Percentiles rank a stretch among this genome's conserved stretches.
These are phyloP conservation scores for Sebastes itinus DNA, from an alignment of 2,797 vertebrate genomes.

Conservation along the genomic window DNA sequence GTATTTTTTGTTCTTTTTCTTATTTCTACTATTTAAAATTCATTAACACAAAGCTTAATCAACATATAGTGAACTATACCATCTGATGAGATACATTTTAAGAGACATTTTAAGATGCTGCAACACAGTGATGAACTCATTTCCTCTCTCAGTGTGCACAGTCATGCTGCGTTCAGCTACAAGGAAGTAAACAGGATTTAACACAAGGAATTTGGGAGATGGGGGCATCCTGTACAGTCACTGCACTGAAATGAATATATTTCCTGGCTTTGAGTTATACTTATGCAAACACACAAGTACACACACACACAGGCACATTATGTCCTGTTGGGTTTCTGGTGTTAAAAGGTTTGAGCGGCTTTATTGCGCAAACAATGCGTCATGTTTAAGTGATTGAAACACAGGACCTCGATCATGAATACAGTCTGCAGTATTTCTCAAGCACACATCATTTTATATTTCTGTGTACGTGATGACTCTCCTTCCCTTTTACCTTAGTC, in stretches of 20 bases:
- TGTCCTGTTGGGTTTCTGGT: neutral
- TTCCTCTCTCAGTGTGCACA: neutral
- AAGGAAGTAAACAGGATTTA: neutral
- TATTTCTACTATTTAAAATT: neutral
- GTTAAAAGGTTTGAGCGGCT: neutral
- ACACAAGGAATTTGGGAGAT: neutral
- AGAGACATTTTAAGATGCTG: neutral
- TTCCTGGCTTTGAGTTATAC: neutral
- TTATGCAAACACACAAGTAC: neutral
- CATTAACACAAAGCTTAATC: neutral
- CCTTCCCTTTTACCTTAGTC: neutral
- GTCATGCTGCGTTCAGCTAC: neutral
- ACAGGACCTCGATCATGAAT: fast-evolving
- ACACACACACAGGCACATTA: neutral
- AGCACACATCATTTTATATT: neutral
- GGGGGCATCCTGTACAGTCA: neutral
- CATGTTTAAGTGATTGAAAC: neutral
- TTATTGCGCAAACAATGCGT: conserved; percentile 6
- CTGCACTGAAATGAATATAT: neutral
- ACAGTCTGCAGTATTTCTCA: neutral
- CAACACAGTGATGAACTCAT: neutral
- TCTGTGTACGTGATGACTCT: neutral
- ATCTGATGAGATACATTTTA: no score
- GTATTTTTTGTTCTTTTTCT: neutral
- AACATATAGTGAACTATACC: neutral